Base-by-base conservation (phyloP, 2,797 vertebrate species). In the Nannoperca obscura region DNA sequence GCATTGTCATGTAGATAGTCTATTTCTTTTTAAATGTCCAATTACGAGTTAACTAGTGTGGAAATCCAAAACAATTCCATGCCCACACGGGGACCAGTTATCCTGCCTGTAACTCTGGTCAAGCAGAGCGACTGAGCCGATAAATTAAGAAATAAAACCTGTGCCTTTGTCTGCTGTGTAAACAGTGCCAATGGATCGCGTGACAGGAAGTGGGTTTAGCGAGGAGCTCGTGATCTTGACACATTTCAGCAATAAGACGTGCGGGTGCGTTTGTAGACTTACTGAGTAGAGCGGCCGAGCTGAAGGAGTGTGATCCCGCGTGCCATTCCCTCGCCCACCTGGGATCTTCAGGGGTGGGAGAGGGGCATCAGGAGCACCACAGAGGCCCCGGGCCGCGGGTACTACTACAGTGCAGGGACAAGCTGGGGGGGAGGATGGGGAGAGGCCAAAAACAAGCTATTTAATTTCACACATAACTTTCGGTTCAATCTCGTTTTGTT, bases 321-420 rank as follows among this genome's bases (percentile, higher is more conserved):
- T 97, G 96, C 97, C 97, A 96, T 98, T 96, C 98, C 98, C 98
- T 99, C 98, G 98, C 98, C 98, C 98, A 99, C 98, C 98, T 97
- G 98, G 98, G 98, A 99, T 99, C 98, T 98, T 99, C 96, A 98
- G 96, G 96, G 97, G 98, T 99, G 98, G 98, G 98, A 95, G 98
- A 99, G 98, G 98, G 98, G 94, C 98, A 99, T 99, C 98, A 99
- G 98, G 98, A 99, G 95, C 98, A 98, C 98, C 98, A 99, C 98
- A 93, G 98, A 99, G 98, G 98, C 97, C 97, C 98, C 12, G 95
- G 94, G 93, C 94, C 87, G 54, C 92, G 94, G 95, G 95, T 95
- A 96, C 95, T 96, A 95, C 94, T 95, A 95, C 93, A 96, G 90
- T 93, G 95, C 89, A 95, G 91, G 89, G 95, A 95, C 86, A 96